phyloP scores from a whole-genome alignment of 1,140 invertebrate genomes.

The Drosophila persimilis region DNA sequence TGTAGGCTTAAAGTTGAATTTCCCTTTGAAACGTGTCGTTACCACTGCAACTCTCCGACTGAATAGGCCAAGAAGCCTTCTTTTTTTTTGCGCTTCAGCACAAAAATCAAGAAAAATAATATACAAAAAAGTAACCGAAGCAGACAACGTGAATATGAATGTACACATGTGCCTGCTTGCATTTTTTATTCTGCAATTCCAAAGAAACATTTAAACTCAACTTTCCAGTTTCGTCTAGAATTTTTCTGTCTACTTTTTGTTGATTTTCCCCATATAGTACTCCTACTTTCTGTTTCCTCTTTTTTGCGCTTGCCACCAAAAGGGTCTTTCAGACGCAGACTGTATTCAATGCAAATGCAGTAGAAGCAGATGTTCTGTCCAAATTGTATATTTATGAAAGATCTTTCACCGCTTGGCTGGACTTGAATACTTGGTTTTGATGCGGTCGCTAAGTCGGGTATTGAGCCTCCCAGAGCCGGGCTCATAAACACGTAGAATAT shows the following conservation, averaged over 20 bases:
- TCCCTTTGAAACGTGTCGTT: conserved; percentile 36
- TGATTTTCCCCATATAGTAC: conserved; percentile 10
- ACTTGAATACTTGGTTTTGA: conserved; percentile 23
- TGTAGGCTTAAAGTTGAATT: conserved; percentile 11
- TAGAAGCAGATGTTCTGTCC: conserved; percentile 21
- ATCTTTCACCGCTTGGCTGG: conserved; percentile 10
- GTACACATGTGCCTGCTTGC: conserved; percentile 16
- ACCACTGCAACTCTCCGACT: conserved; percentile 21
- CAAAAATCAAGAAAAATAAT: conserved; percentile 8
- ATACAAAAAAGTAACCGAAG: conserved; percentile 16
- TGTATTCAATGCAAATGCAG: conserved; percentile 32
- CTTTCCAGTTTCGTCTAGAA: conserved; percentile 41
- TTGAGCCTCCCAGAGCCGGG: conserved; percentile 33
- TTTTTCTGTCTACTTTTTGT: conserved; percentile 31
- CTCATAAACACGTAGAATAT: conserved; percentile 66
- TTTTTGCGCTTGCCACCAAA: conserved; percentile 16
- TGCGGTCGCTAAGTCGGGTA: conserved; percentile 15
- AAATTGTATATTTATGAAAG: conserved; percentile 38
- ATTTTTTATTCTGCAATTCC: conserved; percentile 41
- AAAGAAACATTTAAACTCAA: conserved; percentile 51
- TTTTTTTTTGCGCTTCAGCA: conserved; percentile 28
- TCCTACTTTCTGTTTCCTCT: conserved; percentile 22
- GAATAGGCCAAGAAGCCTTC: conserved; percentile 35
- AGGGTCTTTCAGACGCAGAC: conserved; percentile 19
- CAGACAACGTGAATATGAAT: conserved; percentile 35